Percentiles rank a stretch among this genome's conserved stretches.
Conservation (phyloP, 1,140 invertebrate genomes). For the Apis cerana region DNA sequence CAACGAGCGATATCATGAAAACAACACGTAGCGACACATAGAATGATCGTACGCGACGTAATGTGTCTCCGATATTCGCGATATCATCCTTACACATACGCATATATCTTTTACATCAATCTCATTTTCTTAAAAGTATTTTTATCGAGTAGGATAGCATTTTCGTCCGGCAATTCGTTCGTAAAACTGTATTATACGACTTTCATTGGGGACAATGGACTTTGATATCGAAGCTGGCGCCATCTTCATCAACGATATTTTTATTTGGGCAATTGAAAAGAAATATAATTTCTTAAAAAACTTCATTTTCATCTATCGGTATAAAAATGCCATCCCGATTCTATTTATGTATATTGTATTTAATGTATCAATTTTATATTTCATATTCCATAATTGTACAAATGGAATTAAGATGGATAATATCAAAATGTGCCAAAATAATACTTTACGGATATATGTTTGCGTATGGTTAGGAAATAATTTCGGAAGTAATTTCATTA, state of each 20-base stretch:
- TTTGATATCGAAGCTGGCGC: constrained; percentile 57
- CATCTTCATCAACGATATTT: constrained; percentile 55
- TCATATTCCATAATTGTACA: not conserved
- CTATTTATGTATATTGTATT: not conserved
- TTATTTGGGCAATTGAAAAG: not conserved
- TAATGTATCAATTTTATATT: not conserved
- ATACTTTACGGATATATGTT: too few species aligned
- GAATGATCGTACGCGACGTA: not conserved
- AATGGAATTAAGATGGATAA: not conserved
- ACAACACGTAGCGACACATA: constrained; percentile 10
- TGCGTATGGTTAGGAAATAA: too few species aligned
- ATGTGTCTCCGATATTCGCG: constrained; percentile 39
- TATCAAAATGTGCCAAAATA: too few species aligned
- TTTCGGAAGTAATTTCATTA: too few species aligned
- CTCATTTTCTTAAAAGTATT: constrained; percentile 72
- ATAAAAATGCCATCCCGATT: not conserved
- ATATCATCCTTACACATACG: constrained; percentile 40
- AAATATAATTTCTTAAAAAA: not conserved
- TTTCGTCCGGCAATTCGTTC: constrained; percentile 42
- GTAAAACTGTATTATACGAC: constrained; percentile 56
- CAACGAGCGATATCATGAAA: constrained; percentile 47
- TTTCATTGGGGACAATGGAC: constrained; percentile 42
- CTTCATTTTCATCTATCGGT: not conserved
- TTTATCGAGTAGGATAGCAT: constrained; percentile 55
- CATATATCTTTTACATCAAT: constrained; percentile 67